These are phyloP conservation scores for Chiroxiphia lanceolata DNA, from an alignment of 2,797 vertebrate genomes.

Conservation along the genomic window DNA sequence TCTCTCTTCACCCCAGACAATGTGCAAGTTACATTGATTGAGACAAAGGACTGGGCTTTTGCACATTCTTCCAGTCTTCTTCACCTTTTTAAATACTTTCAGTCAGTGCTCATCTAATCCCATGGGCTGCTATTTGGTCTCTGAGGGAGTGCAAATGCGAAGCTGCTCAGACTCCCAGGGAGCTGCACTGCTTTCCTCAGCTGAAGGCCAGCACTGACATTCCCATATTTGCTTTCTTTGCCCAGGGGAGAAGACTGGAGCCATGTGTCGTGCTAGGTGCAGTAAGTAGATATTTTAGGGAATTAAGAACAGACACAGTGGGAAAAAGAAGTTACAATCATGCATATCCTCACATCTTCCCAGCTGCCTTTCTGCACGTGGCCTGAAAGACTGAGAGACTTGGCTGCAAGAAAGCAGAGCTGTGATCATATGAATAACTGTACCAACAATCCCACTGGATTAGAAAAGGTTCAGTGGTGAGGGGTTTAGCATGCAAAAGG, in stretches of 20 bases:
- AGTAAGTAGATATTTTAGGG: neutral
- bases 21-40: fast-evolving
- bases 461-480: neutral
- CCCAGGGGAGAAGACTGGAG: neutral
- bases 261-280: neutral
- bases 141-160: neutral
- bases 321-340: neutral
- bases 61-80: neutral
- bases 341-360: neutral
- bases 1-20: neutral
- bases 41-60: neutral
- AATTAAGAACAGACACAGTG: neutral
- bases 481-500: neutral
- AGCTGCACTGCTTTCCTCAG: fast-evolving
- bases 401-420: neutral
- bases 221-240: neutral
- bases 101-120: neutral
- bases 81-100: neutral
- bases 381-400: neutral
- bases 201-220: neutral
- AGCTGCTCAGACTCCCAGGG: neutral
- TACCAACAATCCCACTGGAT: neutral
- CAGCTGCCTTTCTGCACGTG: neutral
- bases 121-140: neutral
- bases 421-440: neutral